Conservation (phyloP, 2,797 vertebrate genomes). For the Orientallactaga sibirica region DNA sequence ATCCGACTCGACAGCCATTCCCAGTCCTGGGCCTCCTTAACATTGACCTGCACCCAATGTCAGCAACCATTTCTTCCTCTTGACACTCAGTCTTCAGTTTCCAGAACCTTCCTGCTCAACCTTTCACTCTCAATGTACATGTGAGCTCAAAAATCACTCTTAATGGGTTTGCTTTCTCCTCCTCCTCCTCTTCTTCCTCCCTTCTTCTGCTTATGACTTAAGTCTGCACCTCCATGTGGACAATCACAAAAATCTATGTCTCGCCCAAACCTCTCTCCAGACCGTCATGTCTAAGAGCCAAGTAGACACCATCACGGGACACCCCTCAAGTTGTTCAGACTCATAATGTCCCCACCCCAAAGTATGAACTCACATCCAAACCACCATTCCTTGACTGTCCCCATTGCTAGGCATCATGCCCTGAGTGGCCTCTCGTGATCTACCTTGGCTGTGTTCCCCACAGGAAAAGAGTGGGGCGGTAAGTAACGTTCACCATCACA, state of each 20-base stretch:
- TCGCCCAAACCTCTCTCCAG: too few species aligned
- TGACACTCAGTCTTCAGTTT: neutral
- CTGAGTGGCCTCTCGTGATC: neutral
- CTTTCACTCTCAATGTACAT: neutral
- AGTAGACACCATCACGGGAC: neutral
- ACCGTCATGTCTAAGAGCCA: neutral
- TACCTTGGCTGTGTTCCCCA: neutral
- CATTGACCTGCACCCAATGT: accelerated
- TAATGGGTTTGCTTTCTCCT: neutral
- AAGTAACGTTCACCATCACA: neutral
- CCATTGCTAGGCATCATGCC: neutral
- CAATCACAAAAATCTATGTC: neutral
- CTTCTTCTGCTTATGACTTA: too few species aligned
- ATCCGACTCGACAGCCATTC: too few species aligned
- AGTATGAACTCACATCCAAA: neutral
- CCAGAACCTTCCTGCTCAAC: neutral
- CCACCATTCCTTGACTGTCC: neutral
- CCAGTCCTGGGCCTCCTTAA: neutral
- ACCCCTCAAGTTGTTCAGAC: neutral
- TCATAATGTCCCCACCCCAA: neutral
- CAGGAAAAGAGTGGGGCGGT: neutral
- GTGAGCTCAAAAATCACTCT: neutral
- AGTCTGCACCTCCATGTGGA: neutral
- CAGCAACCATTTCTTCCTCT: neutral
- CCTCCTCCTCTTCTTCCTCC: accelerated